Conservation (phyloP, 1,140 invertebrate species). For the Samia ricini region DNA sequence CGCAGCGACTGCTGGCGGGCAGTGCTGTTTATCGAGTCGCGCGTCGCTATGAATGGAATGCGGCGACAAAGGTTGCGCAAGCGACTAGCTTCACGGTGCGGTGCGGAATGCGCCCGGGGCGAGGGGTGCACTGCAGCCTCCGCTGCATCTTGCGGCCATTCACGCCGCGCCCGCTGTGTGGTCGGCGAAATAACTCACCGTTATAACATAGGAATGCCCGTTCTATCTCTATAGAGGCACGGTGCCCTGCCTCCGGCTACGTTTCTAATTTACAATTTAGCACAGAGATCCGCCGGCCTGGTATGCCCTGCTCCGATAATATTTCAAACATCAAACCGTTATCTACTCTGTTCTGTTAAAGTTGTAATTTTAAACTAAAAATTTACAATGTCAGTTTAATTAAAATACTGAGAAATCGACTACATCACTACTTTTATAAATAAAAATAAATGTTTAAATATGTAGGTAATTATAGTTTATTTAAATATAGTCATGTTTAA, state of each 20-base stretch:
- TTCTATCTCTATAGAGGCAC: conserved; percentile 13
- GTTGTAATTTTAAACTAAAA: neutral
- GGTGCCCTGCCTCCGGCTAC: neutral
- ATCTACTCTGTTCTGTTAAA: conserved; percentile 1
- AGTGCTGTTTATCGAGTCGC: conserved; percentile 47
- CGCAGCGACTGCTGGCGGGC: conserved; percentile 10
- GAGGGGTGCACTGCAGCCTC: conserved; percentile 46
- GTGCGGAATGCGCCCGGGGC: conserved; percentile 50
- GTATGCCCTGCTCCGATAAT: neutral
- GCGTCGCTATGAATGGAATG: conserved; percentile 74
- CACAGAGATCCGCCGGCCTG: neutral
- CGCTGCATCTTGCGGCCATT: conserved; percentile 71
- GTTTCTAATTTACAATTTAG: conserved; percentile 1
- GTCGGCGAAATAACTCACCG: conserved; percentile 73
- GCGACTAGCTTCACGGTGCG: conserved; percentile 44
- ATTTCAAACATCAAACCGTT: neutral
- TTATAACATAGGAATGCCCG: conserved; percentile 68
- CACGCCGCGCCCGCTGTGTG: conserved; percentile 54
- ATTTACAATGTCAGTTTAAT: too few relatives aligned
- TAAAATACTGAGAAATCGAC: too few relatives aligned
- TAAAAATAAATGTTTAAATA: too few relatives aligned
- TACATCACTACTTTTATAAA: too few relatives aligned
- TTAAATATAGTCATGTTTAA: too few relatives aligned
- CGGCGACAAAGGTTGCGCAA: conserved; percentile 67
- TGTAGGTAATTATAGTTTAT: too few relatives aligned